Evolutionary conservation across 2,797 vertebrate species (phyloP).

Genomic region (Amniataba percoides): DNA sequence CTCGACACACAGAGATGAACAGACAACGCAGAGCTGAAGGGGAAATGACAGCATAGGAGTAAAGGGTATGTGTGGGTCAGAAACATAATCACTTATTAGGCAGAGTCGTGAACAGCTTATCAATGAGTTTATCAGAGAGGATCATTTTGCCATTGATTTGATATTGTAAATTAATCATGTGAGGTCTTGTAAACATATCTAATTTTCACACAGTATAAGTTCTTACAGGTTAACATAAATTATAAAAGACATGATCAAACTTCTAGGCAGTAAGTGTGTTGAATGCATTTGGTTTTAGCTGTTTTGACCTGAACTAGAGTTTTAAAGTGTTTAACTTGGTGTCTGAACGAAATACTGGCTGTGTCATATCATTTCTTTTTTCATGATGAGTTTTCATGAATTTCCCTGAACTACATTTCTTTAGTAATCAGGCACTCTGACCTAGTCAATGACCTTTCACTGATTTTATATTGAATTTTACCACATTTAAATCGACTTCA

Average conservation of each 20-base stretch:
- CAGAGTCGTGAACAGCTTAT: background rate
- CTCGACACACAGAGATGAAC: slow-evolving; percentile 88
- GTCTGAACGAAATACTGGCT: background rate
- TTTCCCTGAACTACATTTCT: background rate
- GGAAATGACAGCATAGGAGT: background rate
- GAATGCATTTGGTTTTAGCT: background rate
- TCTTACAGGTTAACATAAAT: background rate
- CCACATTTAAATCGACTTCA: too few species aligned
- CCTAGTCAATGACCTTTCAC: background rate
- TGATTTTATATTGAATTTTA: background rate
- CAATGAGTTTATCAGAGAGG: background rate
- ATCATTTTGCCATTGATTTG: background rate
- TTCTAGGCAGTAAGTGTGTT: background rate
- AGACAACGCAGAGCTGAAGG: background rate
- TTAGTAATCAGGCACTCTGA: background rate
- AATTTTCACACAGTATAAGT: slow-evolving; percentile 16
- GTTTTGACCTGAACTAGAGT: slow-evolving; percentile 1
- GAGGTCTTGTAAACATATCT: background rate
- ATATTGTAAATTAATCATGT: slow-evolving; percentile 14
- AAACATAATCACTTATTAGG: background rate
- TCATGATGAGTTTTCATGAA: background rate
- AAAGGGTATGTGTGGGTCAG: background rate
- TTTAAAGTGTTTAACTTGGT: background rate
- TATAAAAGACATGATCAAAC: background rate
- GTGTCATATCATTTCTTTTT: background rate